Conservation (phyloP, 2,797 vertebrate species). For the Urophycis tenuis region DNA sequence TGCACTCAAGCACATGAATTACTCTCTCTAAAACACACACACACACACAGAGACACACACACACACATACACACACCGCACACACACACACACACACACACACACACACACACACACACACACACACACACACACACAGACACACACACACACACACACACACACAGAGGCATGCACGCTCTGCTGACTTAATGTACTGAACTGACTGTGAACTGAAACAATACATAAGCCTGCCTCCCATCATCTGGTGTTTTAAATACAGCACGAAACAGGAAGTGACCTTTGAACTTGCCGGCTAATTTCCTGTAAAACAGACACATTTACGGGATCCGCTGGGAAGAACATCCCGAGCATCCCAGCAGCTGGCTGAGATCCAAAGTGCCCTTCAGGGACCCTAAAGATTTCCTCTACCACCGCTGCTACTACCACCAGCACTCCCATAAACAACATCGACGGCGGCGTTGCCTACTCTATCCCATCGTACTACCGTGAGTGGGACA, state of each 20-base stretch:
- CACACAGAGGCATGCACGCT: background rate
- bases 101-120: no score
- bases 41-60: background rate
- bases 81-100: no score
- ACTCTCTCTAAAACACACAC: background rate
- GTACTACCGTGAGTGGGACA: no score
- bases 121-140: no score
- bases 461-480: no score
- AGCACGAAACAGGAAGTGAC: background rate
- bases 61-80: background rate
- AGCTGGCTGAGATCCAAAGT: background rate
- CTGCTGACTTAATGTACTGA: background rate
- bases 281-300: background rate
- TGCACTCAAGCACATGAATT: constrained; percentile 31
- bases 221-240: background rate
- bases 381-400: background rate
- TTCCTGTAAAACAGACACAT: background rate
- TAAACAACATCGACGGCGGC: no score
- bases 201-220: background rate
- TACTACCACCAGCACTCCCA: background rate
- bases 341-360: background rate
- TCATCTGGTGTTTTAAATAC: background rate
- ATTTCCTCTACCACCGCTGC: background rate
- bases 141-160: no score
- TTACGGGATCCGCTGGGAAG: background rate